Evolutionary conservation across 2,888 invertebrate genomes (phyloP).

Genomic region (Xestia rhomboidea): DNA sequence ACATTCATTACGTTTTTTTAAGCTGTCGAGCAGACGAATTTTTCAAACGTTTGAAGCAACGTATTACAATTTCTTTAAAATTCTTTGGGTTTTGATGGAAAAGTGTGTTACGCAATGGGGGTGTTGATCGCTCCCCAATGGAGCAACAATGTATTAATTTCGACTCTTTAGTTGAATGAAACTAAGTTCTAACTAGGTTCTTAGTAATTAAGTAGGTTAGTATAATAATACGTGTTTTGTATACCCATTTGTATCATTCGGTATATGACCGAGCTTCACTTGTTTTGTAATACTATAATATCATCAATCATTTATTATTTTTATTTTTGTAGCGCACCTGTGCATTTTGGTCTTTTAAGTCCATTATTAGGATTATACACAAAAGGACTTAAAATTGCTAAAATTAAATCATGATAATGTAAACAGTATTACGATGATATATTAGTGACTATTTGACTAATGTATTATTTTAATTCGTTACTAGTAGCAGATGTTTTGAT

Average conservation of each 20-base stretch:
- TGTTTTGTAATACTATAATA: constrained; percentile 5
- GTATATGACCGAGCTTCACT: not conserved
- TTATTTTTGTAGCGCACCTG: not conserved
- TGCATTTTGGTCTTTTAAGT: not conserved
- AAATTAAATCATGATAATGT: not conserved
- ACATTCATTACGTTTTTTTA: not conserved
- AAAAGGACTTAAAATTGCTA: not conserved
- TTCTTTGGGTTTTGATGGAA: not conserved
- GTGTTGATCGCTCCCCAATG: no score
- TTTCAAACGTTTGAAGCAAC: not conserved
- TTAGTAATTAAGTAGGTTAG: not conserved
- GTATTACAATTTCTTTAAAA: not conserved
- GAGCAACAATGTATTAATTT: not conserved
- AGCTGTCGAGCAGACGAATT: not conserved
- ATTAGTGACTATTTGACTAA: constrained; percentile 20
- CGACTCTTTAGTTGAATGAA: not conserved
- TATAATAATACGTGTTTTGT: not conserved
- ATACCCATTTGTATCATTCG: constrained; percentile 4
- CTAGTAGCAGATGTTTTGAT: constrained; percentile 42
- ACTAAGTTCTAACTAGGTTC: not conserved
- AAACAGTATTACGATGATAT: constrained; percentile 24
- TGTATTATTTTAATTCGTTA: constrained; percentile 36
- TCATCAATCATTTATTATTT: not conserved
- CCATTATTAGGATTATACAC: not conserved
- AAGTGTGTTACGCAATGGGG: not conserved